Evolutionary conservation across 2,113 vertebrate species (phyloP), one percentile per base, ranked within the genome.

Genomic region (Microcebus jonahi): DNA sequence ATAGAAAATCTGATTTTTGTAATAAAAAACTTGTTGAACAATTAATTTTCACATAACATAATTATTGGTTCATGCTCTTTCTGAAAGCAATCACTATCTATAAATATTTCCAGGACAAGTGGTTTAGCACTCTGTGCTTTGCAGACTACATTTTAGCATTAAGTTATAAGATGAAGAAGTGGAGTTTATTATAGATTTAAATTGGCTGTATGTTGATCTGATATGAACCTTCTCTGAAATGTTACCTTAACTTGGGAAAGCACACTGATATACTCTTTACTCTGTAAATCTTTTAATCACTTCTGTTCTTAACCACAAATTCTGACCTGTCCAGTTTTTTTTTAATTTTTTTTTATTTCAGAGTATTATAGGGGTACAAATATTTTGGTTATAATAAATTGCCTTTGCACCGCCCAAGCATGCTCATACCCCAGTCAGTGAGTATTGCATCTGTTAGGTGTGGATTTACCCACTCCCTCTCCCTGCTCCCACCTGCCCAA

Each of bases 161-260:
- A 92, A 92, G 34, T 17, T 91, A n/a, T 13, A 84, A 79, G 6
- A 29, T 71, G 53, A 80, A 55, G 83, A 85, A 81, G 81, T 90
- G 6, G 55, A 87, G 9, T 73, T 86, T 94, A 50, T 95, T 61
- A 65, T 25, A 80, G 81, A 48, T 93, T 92, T 57, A 68, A 88
- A 39, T 79, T 63, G 12, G n/a, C 73, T 34, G 71, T 67, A 21
- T 42, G 29, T 71, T 85, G 59, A 2, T 88, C 29, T 88, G 21
- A 27, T 80, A 36, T 39, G 45, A 71, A n/a, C n/a, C 34, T 75
- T 90, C 14, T 76, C 92, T 89, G 92, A 93, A 85, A 42, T 81
- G 70, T 88, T 86, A 36, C 45, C 21, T 85, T 81, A 50, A 82
- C 8, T 39, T 67, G n/a, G 34, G 25, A 50, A 39, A 73, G 55